These are phyloP conservation scores for Nothocercus julius DNA, from an alignment of 2,113 vertebrate genomes.

Conservation along the genomic window DNA sequence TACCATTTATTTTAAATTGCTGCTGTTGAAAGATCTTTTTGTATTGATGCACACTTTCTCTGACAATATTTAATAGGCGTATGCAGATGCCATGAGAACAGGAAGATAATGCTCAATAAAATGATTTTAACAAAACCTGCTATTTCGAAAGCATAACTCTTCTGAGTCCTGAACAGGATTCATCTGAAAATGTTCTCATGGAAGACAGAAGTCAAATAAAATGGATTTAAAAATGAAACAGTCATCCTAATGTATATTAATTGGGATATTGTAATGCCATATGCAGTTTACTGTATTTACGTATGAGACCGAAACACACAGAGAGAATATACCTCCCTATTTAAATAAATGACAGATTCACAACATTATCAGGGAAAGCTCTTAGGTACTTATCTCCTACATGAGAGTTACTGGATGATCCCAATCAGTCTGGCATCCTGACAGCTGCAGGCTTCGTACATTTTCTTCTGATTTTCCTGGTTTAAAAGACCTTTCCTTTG, in stretches of 20 bases:
- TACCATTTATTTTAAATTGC: neutral
- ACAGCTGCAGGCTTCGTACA: neutral
- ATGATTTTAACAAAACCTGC: neutral
- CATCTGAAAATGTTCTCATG: neutral
- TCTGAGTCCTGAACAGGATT: neutral
- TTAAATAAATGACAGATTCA: neutral
- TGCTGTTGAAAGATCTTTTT: neutral
- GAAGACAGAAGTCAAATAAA: neutral
- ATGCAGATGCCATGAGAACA: neutral
- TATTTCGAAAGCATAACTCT: neutral
- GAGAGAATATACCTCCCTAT: neutral
- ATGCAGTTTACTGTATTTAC: neutral
- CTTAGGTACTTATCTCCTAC: neutral
- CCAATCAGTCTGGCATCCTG: neutral
- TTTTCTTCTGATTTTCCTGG: neutral
- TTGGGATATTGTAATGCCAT: neutral
- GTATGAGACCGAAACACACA: neutral
- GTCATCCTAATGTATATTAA: neutral
- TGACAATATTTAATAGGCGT: neutral
- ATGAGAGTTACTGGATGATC: neutral
- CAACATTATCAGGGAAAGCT: rapidly evolving
- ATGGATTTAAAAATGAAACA: neutral
- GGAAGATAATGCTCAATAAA: neutral
- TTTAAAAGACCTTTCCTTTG: neutral
- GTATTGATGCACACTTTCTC: neutral